A percentile compares a stretch with the other conserved stretches of the same genome.
phyloP scores from a whole-genome alignment of 2,888 invertebrate genomes.

The Tenthredo livida region DNA sequence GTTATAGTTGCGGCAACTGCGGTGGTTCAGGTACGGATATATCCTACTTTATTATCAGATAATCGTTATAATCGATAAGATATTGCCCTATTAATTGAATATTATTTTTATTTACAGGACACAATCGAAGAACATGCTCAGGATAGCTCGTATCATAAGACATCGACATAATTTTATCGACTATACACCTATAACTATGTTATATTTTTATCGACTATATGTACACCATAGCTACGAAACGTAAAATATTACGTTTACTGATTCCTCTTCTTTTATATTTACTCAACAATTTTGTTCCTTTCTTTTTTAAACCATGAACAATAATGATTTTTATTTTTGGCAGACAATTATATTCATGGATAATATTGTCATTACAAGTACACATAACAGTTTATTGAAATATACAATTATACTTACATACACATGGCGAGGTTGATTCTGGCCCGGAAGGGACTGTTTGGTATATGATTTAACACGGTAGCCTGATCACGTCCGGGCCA shows the following conservation, averaged over 20 bases:
- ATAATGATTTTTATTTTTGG: neutral
- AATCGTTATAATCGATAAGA: neutral
- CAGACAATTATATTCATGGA: neutral
- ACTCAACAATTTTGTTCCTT: neutral
- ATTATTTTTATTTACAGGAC: slow-evolving; percentile 15
- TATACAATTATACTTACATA: neutral
- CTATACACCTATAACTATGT: neutral
- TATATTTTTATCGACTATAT: neutral
- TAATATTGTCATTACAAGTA: neutral
- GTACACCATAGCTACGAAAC: too few species aligned
- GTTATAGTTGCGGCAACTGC: neutral
- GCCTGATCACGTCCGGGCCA: too few species aligned
- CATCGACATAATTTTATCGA: neutral
- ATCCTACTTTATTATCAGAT: neutral
- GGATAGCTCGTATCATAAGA: neutral
- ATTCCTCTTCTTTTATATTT: neutral
- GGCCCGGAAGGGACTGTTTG: too few species aligned
- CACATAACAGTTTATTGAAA: neutral
- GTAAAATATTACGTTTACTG: neutral
- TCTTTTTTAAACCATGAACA: neutral
- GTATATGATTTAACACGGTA: too few species aligned
- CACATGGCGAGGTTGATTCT: too few species aligned
- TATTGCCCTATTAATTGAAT: neutral
- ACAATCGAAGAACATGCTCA: slow-evolving; percentile 2
- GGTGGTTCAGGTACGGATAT: slow-evolving; percentile 24